Evolutionary conservation across 2,888 invertebrate genomes (phyloP), one percentile per base, ranked within the genome.

Genomic region (Ormyrus nitidulus): DNA sequence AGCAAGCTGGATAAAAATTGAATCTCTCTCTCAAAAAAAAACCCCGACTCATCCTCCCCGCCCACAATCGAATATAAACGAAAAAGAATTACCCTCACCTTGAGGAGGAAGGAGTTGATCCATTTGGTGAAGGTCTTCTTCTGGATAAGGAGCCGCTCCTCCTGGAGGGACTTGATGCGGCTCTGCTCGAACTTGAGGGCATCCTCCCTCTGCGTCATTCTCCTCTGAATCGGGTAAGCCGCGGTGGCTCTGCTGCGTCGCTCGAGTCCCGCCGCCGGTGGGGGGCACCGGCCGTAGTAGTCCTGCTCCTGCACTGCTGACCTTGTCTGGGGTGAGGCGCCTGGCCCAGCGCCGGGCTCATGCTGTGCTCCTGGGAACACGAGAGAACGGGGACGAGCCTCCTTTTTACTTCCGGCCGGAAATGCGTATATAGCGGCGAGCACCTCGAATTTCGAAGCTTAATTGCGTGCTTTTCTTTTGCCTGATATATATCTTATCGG

Each of bases 71-170:
- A 34, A 44, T n/a, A 19, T 19, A 19, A 19, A 2, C 13, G 7
- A 10, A 11, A 66, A 19, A 19, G 19, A 19, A 19, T 19, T 2
- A 19, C 19, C 8, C 54, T 62, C 88, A 98, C 98, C 95, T 98
- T 98, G 90, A 96, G 94, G 87, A 98, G 92, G 92, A 98, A 98
- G 34, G 97, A 98, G 92, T 98, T 98, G 95, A 98, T 96, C 98
- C 98, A 98, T 97, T 99, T 99, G 86, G 99, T 99, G 92, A 99
- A 99, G 51, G 99, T 99, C 92, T 99, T 99, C 94, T 99, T 99
- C 92, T 99, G 99, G 86, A 99, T 99, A 92, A 98, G 96, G 84
- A 99, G 93, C 79, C 99, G 95, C 92, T 99, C 99, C 91, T 99
- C 98, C 91, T 99, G 98, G 90, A 99, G 94, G 90, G 97, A 97